Percentiles rank a stretch among this genome's conserved stretches.
These are phyloP conservation scores for Oscheius myriophilus DNA, from an alignment of 2,888 invertebrate species.

Conservation along the genomic window DNA sequence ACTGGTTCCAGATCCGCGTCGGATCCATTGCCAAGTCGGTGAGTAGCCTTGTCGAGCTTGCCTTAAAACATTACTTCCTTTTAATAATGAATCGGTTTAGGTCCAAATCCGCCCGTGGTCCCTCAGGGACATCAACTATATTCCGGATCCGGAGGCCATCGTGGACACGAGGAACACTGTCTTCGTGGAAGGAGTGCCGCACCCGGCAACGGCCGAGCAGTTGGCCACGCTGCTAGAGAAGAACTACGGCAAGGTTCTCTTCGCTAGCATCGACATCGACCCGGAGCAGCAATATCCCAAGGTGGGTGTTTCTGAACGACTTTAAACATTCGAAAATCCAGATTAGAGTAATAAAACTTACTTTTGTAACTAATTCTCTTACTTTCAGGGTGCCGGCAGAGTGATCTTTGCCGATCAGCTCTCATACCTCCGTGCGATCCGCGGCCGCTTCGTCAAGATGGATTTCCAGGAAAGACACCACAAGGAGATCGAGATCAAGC, in stretches of 20 bases:
- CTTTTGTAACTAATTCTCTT: neutral
- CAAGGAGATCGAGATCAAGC: constrained; percentile 86
- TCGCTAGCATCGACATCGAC: constrained; percentile 98
- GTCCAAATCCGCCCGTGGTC: constrained; percentile 73
- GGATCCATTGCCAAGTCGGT: constrained; percentile 2
- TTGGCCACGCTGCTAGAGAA: constrained; percentile 99
- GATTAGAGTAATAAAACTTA: neutral
- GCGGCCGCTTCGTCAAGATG: constrained; percentile 95
- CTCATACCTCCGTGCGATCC: constrained; percentile 97
- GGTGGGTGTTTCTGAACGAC: neutral
- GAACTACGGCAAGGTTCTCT: constrained; percentile 96
- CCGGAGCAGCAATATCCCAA: constrained; percentile 84
- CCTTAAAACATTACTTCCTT: too few relatives aligned
- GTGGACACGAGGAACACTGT: constrained; percentile 97
- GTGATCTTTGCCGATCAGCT: constrained; percentile 99
- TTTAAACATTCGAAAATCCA: neutral
- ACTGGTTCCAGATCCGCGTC: constrained; percentile 14
- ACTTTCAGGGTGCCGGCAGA: constrained; percentile 80
- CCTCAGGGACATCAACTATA: constrained; percentile 52
- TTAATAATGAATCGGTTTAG: neutral
- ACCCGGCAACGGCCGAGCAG: constrained; percentile 95
- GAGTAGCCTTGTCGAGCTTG: too few relatives aligned
- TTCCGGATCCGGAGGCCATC: constrained; percentile 85
- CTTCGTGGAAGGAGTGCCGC: constrained; percentile 97
- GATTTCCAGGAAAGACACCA: constrained; percentile 78